Evolutionary conservation across 2,888 invertebrate species (phyloP).

Genomic region (Drosophila picticornis): DNA sequence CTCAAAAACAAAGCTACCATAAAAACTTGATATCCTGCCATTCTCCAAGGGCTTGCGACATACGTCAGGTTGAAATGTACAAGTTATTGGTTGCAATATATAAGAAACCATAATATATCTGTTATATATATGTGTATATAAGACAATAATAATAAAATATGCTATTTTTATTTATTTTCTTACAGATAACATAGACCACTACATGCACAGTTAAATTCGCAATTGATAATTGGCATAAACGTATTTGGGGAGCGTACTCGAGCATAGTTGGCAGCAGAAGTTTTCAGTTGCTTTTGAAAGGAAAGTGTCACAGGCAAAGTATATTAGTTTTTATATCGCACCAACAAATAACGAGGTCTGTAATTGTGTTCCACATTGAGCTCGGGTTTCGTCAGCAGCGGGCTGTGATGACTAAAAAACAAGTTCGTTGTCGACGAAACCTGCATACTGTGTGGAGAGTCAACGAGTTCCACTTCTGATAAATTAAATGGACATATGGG

Average conservation of each 20-base stretch:
- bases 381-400: constrained; percentile 95
- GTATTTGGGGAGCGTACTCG: neutral
- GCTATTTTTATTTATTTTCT: neutral
- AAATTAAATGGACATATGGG: neutral
- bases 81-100: neutral
- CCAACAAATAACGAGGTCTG: neutral
- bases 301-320: neutral
- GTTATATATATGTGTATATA: neutral
- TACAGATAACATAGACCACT: neutral
- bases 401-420: constrained; percentile 87
- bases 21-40: neutral
- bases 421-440: constrained; percentile 99
- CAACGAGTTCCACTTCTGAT: constrained; percentile 35
- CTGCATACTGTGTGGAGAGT: constrained; percentile 92
- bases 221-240: neutral
- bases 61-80: neutral
- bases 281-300: neutral
- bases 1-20: neutral
- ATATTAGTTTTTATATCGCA: constrained; percentile 1
- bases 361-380: constrained; percentile 87
- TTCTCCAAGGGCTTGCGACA: neutral
- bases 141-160: neutral
- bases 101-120: neutral
- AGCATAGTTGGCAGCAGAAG: neutral
- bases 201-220: neutral